Evolutionary conservation across 2,888 invertebrate species (phyloP), one percentile per base, ranked within the genome.

Genomic region (Ditula angustiorana): DNA sequence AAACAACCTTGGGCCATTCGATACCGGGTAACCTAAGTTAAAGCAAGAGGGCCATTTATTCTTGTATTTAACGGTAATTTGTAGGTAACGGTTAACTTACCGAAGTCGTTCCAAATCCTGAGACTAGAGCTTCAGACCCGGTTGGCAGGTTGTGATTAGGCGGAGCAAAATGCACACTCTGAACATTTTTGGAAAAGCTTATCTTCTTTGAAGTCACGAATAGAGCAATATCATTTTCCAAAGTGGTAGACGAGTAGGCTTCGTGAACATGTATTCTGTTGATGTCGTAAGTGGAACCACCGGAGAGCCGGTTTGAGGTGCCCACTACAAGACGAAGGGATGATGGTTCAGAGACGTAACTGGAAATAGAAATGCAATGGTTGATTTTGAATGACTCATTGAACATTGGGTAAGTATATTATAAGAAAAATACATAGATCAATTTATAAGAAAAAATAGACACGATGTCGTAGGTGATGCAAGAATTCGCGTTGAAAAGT

Each of bases 211-310:
- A 60, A 5, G 87, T 83, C 28, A 78, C 72, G 4, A 92, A 57
- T 59, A 93, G 56, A 0, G 87, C 87, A 33, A 93, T 88, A 61
- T 93, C 93, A 66, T 90, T 79, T 58, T 83, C 80, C 46, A 90
- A 69, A 0, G 84, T 85, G 0, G 60, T 37, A 1, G 73, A 2
- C n/a, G 79, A 80, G 69, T 88, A 93, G 0, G 56, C 37, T 35
- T 84, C 80, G 33, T 93, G 90, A 0, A 78, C n/a, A 5, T 81
- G 71, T 1, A 90, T 58, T 28, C 67, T 69, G 1, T 78, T 75
- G 11, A 92, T 70, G 0, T 82, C 80, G 59, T 88, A 86, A 1
- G 74, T 66, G 33, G 72, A 80, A 1, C 93, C 93, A 5, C 90
- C 91, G 11, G 81, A 72, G 8, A 75, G 67, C 5, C 89, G 82